Evolutionary conservation across 2,888 invertebrate genomes (phyloP), one percentile per base, ranked within the genome.

Genomic region (Leucophora obtusa): DNA sequence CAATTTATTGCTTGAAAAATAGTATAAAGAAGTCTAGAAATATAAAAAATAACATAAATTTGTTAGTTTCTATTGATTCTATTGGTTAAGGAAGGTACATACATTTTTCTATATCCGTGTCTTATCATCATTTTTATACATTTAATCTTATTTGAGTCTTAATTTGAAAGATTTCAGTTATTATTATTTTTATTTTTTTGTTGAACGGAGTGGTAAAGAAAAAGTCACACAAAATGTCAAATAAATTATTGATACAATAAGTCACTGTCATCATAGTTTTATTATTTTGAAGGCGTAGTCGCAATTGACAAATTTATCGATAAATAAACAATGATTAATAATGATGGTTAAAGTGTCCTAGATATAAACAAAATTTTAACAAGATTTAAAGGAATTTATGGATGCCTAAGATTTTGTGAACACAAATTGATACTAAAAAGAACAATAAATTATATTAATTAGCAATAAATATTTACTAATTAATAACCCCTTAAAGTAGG

Each of bases 1-100:
- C 81, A 79, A 82, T 83, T 83, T 79, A 75, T 82, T 77, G 76
- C 59, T 73, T 70, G 71, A 74, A 66, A 71, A 74, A 63, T 69
- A 73, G 56, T 33, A 43, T 47, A 43, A 54, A 18, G 24, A 24
- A n/a, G 2, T 38, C 1, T 38, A 47, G 43, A n/a, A 47, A 7
- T 14, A 47, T 14, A 14, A n/a, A 14, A 47, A 47, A 47, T n/a
- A 47, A n/a, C 38, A 66, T 54, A 66, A 62, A 68, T 72, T 78
- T 68, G 60, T 71, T 66, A 5, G 11, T 4, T 28, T 58, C 50
- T 63, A 4, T 18, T n/a, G 43, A n/a, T 51, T 65, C n/a, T n/a
- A n/a, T n/a, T n/a, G 18, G 33, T 14, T 33, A 50, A 17, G n/a
- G 28, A 62, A 75, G 62, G 75, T 56, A 28, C 51, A 33, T 60